phyloP scores from a whole-genome alignment of 1,140 invertebrate genomes.

The Cydia amplana region DNA sequence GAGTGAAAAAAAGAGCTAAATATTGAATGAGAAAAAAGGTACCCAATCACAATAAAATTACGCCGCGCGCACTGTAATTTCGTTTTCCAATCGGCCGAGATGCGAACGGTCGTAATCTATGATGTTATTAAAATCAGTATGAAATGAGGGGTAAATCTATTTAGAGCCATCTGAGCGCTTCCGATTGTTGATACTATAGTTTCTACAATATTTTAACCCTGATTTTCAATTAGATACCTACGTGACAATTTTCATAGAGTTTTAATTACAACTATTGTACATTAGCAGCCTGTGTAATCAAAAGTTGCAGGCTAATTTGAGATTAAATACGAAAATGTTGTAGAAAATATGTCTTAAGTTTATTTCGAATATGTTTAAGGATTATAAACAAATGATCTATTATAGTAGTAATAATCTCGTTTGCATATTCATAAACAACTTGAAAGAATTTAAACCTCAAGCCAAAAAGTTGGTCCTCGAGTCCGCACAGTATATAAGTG shows the following conservation, averaged over 20 bases:
- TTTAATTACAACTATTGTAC: no score
- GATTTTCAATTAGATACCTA: not conserved
- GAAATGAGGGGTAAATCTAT: conserved; percentile 22
- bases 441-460: not conserved
- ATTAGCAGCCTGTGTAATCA: no score
- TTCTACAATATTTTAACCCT: not conserved
- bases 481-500: not conserved
- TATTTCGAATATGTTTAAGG: not conserved
- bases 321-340: no score
- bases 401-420: not conserved
- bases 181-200: not conserved
- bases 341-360: no score
- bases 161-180: conserved; percentile 1
- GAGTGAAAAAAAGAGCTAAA: conserved; percentile 54
- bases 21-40: conserved; percentile 60
- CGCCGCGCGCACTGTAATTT: conserved; percentile 54
- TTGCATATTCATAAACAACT: not conserved
- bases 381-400: not conserved
- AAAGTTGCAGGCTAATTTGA: no score
- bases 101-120: conserved; percentile 35
- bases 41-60: conserved; percentile 69
- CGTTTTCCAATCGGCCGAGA: conserved; percentile 40
- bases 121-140: conserved; percentile 24
- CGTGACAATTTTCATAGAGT: no score
- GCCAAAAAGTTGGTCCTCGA: not conserved